Conservation (phyloP, 2,113 vertebrate species). For the Nyctibius bracteatus region DNA sequence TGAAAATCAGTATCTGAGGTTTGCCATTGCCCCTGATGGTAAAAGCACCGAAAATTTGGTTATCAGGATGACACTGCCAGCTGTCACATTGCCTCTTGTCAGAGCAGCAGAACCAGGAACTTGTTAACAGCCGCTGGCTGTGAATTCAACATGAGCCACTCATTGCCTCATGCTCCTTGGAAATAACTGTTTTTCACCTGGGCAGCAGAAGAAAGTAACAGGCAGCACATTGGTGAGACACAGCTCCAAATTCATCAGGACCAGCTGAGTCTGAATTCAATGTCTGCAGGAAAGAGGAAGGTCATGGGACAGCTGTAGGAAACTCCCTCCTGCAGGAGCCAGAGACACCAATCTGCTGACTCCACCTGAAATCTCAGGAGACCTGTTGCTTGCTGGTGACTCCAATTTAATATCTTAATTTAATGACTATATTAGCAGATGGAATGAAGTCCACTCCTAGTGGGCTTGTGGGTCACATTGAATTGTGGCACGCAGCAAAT, state of each 20-base stretch:
- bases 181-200: background rate
- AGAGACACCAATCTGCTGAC: background rate
- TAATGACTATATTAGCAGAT: background rate
- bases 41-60: background rate
- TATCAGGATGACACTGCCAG: background rate
- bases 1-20: background rate
- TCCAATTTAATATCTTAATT: background rate
- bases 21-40: background rate
- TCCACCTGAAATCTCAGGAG: background rate
- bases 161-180: background rate
- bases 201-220: background rate
- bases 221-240: background rate
- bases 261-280: background rate
- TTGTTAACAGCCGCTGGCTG: background rate
- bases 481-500: accelerated
- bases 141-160: background rate
- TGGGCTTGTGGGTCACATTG: background rate
- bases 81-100: background rate
- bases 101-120: background rate
- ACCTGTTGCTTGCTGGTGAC: background rate
- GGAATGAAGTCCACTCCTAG: background rate
- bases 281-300: background rate
- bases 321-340: background rate
- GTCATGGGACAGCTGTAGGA: background rate
- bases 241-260: background rate